Percentiles rank a stretch among this genome's conserved stretches.
Conservation (phyloP, 2,797 vertebrate genomes). For the Acanthopagrus latus region DNA sequence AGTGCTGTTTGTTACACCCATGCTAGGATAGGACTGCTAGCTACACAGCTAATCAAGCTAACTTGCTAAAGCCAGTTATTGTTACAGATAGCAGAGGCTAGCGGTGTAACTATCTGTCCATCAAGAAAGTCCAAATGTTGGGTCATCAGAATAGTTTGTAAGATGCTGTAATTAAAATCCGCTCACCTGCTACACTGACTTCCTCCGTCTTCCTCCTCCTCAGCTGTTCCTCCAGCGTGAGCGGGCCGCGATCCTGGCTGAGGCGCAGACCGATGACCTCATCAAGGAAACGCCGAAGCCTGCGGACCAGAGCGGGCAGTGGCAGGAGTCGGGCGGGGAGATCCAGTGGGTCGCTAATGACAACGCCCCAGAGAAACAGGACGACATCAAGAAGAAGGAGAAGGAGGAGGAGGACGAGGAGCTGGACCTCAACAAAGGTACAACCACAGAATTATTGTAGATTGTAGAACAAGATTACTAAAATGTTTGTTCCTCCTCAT, state of each 20-base stretch:
- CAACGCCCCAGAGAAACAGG: constrained; percentile 80
- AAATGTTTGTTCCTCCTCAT: not conserved
- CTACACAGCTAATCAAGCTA: too few relatives aligned
- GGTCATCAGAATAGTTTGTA: not conserved
- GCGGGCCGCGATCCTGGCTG: constrained; percentile 91
- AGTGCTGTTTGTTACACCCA: too few relatives aligned
- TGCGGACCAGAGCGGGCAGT: constrained; percentile 95
- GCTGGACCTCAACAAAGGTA: constrained; percentile 98
- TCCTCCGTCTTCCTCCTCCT: not conserved
- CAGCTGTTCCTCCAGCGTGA: constrained; percentile 96
- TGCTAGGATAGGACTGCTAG: too few relatives aligned
- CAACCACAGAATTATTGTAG: accelerated
- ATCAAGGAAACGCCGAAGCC: constrained; percentile 95
- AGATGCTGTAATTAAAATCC: not conserved
- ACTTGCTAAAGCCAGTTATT: too few relatives aligned
- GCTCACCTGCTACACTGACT: not conserved
- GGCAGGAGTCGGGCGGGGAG: constrained; percentile 96
- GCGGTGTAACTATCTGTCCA: too few relatives aligned
- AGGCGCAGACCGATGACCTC: constrained; percentile 97
- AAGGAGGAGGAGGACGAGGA: constrained; percentile 95
- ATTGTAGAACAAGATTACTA: too few relatives aligned
- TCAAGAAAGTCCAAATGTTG: too few relatives aligned
- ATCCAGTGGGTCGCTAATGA: constrained; percentile 96
- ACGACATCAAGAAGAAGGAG: constrained; percentile 84
- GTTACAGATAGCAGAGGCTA: too few relatives aligned